Percentiles rank a stretch among this genome's conserved stretches.
Evolutionary conservation across 2,888 invertebrate species (phyloP).

Genomic region (Pandemis cinnamomeana): DNA sequence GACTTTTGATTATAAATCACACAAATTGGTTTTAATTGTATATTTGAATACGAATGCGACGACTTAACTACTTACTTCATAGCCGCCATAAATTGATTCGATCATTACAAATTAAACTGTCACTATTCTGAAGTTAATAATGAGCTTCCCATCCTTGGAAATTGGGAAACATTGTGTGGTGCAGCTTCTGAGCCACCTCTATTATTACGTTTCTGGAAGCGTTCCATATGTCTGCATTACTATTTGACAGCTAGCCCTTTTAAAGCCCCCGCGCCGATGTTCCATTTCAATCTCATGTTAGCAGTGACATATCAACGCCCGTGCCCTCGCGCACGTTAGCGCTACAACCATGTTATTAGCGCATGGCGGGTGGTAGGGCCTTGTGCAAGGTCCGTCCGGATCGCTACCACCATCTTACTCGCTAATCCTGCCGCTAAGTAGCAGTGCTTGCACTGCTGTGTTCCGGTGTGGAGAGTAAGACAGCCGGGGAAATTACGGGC

Average conservation of each 20-base stretch:
- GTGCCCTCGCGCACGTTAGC: background rate
- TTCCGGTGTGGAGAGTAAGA: too few relatives aligned
- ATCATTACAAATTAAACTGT: slow-evolving; percentile 32
- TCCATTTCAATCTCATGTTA: slow-evolving; percentile 5
- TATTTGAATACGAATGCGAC: slow-evolving; percentile 23
- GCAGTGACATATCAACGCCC: background rate
- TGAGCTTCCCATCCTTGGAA: background rate
- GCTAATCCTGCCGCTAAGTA: too few relatives aligned
- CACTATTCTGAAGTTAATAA: background rate
- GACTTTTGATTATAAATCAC: slow-evolving; percentile 39
- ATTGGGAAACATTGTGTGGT: background rate
- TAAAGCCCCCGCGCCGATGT: slow-evolving; percentile 2
- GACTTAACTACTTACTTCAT: slow-evolving; percentile 12
- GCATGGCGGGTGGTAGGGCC: too few relatives aligned
- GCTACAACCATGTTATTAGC: slow-evolving; percentile 31
- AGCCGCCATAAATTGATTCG: slow-evolving; percentile 8
- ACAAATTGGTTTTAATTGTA: slow-evolving; percentile 35
- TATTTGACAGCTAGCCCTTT: slow-evolving; percentile 7
- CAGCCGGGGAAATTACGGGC: too few relatives aligned
- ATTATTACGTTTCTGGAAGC: background rate
- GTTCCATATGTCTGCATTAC: background rate
- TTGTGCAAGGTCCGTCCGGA: too few relatives aligned
- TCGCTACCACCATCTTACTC: too few relatives aligned
- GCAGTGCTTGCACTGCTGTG: too few relatives aligned
- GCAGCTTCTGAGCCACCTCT: background rate